These are phyloP conservation scores for Colletes latitarsis DNA, from an alignment of 1,140 invertebrate species.

Conservation along the genomic window DNA sequence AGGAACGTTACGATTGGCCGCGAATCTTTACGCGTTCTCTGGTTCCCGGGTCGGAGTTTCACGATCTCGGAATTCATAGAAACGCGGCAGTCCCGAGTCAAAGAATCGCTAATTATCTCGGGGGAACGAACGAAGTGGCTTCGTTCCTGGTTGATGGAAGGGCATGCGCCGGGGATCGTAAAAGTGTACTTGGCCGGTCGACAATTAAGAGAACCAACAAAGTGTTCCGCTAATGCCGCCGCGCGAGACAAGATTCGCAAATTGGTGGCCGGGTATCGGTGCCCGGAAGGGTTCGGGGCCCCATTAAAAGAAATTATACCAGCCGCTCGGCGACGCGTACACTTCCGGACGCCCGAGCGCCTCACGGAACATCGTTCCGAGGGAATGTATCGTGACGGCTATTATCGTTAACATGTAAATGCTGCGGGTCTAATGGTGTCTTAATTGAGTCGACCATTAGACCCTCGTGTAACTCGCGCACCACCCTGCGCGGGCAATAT, in stretches of 20 bases:
- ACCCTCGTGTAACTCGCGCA: slow-evolving; percentile 61
- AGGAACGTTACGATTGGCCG: no score
- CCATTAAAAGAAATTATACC: slow-evolving; percentile 48
- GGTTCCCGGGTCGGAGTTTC: background rate
- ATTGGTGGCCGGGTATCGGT: slow-evolving; percentile 33
- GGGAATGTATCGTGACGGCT: slow-evolving; percentile 71
- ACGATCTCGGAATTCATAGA: background rate
- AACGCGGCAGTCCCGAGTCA: background rate
- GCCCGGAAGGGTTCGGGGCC: slow-evolving; percentile 21
- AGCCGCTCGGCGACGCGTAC: background rate
- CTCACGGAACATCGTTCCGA: slow-evolving; percentile 51
- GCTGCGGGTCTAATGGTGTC: slow-evolving; percentile 71
- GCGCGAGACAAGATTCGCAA: slow-evolving; percentile 35
- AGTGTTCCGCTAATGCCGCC: slow-evolving; percentile 17
- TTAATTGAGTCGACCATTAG: slow-evolving; percentile 75
- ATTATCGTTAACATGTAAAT: slow-evolving; percentile 77
- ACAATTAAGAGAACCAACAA: slow-evolving; percentile 10
- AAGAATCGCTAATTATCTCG: background rate
- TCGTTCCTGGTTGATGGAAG: slow-evolving; percentile 8
- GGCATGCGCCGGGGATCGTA: background rate
- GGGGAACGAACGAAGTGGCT: background rate
- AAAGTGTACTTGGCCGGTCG: background rate
- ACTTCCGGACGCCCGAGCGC: slow-evolving; percentile 38
- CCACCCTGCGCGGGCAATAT: slow-evolving; percentile 53
- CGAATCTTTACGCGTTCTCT: no score